Evolutionary conservation across 2,888 invertebrate genomes (phyloP), one percentile per base, ranked within the genome.

Genomic region (Andricus quercusramuli): DNA sequence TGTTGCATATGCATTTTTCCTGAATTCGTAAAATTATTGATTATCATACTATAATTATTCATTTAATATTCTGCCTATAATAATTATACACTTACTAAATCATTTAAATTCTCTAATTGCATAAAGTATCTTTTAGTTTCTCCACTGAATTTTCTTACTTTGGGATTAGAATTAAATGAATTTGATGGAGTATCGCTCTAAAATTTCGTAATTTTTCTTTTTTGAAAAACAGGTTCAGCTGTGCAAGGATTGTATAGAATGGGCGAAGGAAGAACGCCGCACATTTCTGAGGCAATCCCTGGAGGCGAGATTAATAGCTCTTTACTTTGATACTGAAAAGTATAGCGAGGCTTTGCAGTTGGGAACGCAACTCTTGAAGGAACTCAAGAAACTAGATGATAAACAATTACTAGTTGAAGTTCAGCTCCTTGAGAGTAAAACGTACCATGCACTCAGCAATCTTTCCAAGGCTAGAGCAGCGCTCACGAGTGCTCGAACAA

Each of bases 331-430:
- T 92, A 98, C 97, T 41, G 96, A 96, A 86, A 96, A 97, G 96
- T 98, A 97, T 91, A 94, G 96, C 78, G 98, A 98, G 88, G 98
- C 98, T 20, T 93, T 98, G 80, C 95, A 95, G 79, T 94, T 98
- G 84, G 97, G 98, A 78, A 97, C 98, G 5, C 96, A 96, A 81
- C 94, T 99, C 81, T 94, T 99, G 80, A 96, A 96, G 90, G 99
- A 99, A 93, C 94, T 99, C 85, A 99, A 99, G 94, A 99, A 99
- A 93, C 94, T 99, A 91, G 99, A 99, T 93, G 99, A 99, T 93
- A 99, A 99, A 94, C 99, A 99, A 93, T 94, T 99, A 83, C 94
- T 99, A 85, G 99, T 99, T 1, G 99, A 99, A 94, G 99, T 99
- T 15, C 98, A 99, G 90, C 94, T 99, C 86, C 94, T 99, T 89